phyloP scores from a whole-genome alignment of 2,888 invertebrate species.

The Temnothorax ravouxi region DNA sequence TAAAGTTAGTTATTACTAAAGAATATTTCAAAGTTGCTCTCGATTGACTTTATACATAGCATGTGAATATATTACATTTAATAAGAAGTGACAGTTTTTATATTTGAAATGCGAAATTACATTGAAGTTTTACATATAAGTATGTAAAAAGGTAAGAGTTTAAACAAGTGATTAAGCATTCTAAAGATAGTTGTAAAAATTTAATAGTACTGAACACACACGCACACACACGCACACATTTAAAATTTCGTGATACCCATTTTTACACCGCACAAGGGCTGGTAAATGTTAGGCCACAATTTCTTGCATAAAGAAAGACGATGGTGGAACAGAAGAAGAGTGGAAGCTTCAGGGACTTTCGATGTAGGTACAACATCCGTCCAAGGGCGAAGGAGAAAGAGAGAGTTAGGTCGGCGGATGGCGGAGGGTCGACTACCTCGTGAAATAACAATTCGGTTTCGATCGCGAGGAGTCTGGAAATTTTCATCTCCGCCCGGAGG shows the following conservation, averaged over 20 bases:
- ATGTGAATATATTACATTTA: not conserved
- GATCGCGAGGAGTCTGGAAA: slow-evolving; percentile 79
- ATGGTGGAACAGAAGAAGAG: slow-evolving; percentile 45
- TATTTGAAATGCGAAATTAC: not conserved
- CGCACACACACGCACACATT: not conserved
- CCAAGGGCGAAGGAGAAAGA: slow-evolving; percentile 72
- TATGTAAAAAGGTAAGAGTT: not conserved
- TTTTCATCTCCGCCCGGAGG: slow-evolving; percentile 78
- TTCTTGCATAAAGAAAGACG: slow-evolving; percentile 48
- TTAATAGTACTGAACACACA: not conserved
- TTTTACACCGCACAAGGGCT: not conserved
- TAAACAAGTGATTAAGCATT: not conserved
- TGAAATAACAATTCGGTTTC: slow-evolving; percentile 80
- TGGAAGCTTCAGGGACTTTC: slow-evolving; percentile 57
- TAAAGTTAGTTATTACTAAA: not conserved
- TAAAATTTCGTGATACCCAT: not conserved
- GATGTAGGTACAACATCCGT: slow-evolving; percentile 58
- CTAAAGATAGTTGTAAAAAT: not conserved
- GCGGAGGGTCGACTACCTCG: slow-evolving; percentile 76
- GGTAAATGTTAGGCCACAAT: slow-evolving; percentile 31
- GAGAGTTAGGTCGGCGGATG: slow-evolving; percentile 61
- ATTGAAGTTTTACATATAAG: not conserved
- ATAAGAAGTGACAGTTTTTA: not conserved
- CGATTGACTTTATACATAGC: not conserved
- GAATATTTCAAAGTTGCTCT: not conserved